Percentiles rank a stretch among this genome's conserved stretches.
Evolutionary conservation across 2,113 vertebrate genomes (phyloP).

Genomic region (Chaetorhynchus papuensis): DNA sequence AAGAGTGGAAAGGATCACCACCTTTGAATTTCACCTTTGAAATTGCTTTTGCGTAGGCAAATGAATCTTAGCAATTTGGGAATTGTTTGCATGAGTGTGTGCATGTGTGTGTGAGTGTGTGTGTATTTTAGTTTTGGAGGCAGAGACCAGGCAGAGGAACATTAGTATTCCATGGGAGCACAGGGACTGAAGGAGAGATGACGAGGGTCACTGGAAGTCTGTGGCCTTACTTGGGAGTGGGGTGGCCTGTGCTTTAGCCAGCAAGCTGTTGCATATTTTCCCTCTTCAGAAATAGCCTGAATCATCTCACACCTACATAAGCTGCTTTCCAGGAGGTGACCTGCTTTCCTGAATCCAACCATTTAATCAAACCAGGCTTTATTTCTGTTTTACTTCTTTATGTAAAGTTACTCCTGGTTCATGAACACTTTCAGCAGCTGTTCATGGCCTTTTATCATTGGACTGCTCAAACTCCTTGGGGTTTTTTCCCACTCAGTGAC

Average conservation of each 20-base stretch:
- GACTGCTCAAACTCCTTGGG: neutral
- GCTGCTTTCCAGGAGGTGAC: constrained; percentile 10
- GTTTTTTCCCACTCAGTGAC: neutral
- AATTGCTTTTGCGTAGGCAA: neutral
- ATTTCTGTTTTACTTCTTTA: neutral
- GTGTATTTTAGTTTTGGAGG: neutral
- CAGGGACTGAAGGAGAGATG: neutral
- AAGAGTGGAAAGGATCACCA: neutral
- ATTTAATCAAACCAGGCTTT: neutral
- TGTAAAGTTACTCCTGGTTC: neutral
- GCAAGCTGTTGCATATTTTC: neutral
- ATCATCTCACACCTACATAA: neutral
- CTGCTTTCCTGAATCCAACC: neutral
- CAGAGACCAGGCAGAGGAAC: neutral
- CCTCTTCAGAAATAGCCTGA: neutral
- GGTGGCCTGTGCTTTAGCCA: neutral
- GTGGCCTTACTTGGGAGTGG: neutral
- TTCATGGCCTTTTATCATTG: constrained; percentile 2
- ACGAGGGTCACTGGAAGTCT: neutral
- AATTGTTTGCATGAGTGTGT: neutral
- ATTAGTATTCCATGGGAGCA: neutral
- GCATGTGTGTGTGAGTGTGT: neutral
- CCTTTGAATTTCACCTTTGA: neutral
- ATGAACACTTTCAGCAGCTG: constrained; percentile 6
- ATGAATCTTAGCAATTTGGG: neutral